These are phyloP conservation scores for Brachionus calyciflorus DNA, from an alignment of 1,140 invertebrate species.

Conservation along the genomic window DNA sequence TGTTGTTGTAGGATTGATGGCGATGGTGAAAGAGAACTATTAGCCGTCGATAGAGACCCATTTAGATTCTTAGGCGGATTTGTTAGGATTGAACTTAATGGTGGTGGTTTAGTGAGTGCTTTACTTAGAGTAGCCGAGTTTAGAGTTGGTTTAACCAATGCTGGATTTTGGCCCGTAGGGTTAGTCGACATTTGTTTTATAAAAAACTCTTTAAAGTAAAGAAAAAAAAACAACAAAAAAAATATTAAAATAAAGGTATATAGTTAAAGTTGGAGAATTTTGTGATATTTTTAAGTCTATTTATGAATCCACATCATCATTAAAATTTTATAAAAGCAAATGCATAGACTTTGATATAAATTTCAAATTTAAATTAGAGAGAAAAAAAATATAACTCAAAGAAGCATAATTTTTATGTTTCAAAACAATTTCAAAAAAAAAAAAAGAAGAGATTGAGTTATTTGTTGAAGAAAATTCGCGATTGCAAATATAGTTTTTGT, in stretches of 20 bases:
- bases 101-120: slow-evolving; percentile 28
- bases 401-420: not conserved
- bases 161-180: not conserved
- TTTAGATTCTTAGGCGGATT: not conserved
- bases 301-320: slow-evolving; percentile 45
- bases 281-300: too few relatives aligned
- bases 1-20: slow-evolving; percentile 8
- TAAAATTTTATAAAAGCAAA: not conserved
- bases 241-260: too few relatives aligned
- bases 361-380: not conserved
- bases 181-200: not conserved
- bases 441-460: too few relatives aligned
- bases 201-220: not conserved
- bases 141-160: not conserved
- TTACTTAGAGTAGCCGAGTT: slow-evolving; percentile 37
- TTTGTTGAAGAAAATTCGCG: slow-evolving; percentile 22
- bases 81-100: not conserved
- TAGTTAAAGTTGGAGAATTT: too few relatives aligned
- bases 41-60: not conserved
- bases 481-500: not conserved
- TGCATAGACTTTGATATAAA: not conserved
- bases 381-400: not conserved
- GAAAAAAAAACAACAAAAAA: not conserved
- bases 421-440: too few relatives aligned
- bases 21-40: not conserved